Evolutionary conservation across 2,113 vertebrate genomes (phyloP).

Genomic region (Columbina picui): DNA sequence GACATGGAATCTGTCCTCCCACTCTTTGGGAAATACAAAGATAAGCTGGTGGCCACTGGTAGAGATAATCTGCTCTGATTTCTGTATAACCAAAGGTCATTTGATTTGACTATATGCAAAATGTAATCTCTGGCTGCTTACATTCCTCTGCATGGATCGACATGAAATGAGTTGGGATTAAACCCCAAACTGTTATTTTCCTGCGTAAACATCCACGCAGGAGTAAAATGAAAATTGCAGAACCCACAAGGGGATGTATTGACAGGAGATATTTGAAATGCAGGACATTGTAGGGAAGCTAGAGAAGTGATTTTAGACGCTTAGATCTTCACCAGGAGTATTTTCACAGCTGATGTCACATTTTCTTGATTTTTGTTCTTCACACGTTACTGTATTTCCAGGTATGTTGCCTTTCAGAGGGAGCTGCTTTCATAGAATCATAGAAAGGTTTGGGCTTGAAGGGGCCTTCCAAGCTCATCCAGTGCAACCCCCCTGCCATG

Average conservation of each 20-base stretch:
- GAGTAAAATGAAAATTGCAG: neutral
- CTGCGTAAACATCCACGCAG: neutral
- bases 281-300: neutral
- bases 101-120: neutral
- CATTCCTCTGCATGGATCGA: neutral
- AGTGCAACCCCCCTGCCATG: too few species aligned
- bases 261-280: neutral
- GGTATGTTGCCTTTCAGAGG: neutral
- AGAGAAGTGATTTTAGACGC: neutral
- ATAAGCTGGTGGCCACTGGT: slow-evolving; percentile 51
- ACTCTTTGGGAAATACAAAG: slow-evolving; percentile 60
- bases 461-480: too few species aligned
- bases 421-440: neutral
- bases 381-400: neutral
- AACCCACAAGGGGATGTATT: neutral
- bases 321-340: neutral
- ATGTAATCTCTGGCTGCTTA: neutral
- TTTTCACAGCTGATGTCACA: neutral
- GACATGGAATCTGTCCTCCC: slow-evolving; percentile 59
- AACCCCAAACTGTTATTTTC: neutral
- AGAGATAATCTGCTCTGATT: slow-evolving; percentile 42
- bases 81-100: neutral
- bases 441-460: too few species aligned
- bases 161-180: neutral
- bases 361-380: neutral